phyloP scores from a whole-genome alignment of 2,113 vertebrate genomes.

The Oryzias javanicus region DNA sequence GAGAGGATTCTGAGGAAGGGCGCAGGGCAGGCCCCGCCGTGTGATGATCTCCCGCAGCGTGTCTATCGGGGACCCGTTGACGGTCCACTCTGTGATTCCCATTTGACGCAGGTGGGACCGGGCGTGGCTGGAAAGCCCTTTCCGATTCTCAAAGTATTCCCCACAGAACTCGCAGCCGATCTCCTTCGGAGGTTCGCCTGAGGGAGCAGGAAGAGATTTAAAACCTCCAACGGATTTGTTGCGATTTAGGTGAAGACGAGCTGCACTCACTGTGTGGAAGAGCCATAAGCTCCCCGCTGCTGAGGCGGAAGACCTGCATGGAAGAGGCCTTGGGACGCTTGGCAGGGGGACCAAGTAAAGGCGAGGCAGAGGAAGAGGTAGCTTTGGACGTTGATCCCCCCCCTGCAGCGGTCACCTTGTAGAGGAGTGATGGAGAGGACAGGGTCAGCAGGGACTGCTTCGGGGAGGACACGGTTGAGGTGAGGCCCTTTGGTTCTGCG shows the following conservation, averaged over 20 bases:
- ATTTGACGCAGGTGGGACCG: slow-evolving; percentile 94
- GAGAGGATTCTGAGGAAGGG: slow-evolving; percentile 66
- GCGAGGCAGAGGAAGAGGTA: slow-evolving; percentile 75
- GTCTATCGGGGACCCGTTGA: slow-evolving; percentile 94
- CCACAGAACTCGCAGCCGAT: slow-evolving; percentile 87
- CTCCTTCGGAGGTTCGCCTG: slow-evolving; percentile 79
- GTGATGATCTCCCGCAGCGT: slow-evolving; percentile 85
- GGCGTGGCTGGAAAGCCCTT: slow-evolving; percentile 92
- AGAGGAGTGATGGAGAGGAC: slow-evolving; percentile 68
- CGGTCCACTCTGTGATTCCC: slow-evolving; percentile 95
- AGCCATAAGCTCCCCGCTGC: slow-evolving; percentile 74
- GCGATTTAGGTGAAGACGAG: too few species aligned
- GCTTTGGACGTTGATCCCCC: slow-evolving; percentile 69
- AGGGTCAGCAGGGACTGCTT: slow-evolving; percentile 66
- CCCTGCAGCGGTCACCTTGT: slow-evolving; percentile 64
- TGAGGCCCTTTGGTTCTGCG: slow-evolving; percentile 41
- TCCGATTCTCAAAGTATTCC: slow-evolving; percentile 94
- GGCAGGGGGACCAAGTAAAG: slow-evolving; percentile 72
- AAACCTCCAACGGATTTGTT: too few species aligned
- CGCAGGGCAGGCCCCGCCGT: slow-evolving; percentile 74
- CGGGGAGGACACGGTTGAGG: slow-evolving; percentile 57
- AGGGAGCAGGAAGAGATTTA: background rate
- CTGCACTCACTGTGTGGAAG: slow-evolving; percentile 72
- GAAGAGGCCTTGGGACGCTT: slow-evolving; percentile 81
- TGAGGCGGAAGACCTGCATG: slow-evolving; percentile 80